phyloP scores from a whole-genome alignment of 2,113 vertebrate species.

The Siphamia tubifer region DNA sequence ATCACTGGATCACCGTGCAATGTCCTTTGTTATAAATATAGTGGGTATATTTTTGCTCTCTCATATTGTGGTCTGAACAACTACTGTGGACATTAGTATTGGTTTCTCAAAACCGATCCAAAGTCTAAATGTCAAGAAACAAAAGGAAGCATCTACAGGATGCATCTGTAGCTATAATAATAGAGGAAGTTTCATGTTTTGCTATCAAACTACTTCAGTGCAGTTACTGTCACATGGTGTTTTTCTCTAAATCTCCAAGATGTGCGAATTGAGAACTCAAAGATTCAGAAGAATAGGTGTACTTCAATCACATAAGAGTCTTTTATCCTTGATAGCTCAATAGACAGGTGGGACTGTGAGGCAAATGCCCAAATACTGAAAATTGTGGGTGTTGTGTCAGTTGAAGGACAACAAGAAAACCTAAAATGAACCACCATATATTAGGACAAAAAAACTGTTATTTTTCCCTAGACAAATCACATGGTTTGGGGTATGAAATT shows the following conservation, averaged over 20 bases:
- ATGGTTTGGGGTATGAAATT: constrained; percentile 19
- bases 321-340: constrained; percentile 37
- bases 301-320: constrained; percentile 5
- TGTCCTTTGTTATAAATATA: constrained; percentile 3
- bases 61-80: not conserved
- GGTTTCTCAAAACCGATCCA: constrained; percentile 10
- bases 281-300: constrained; percentile 25
- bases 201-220: constrained; percentile 1
- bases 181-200: constrained; percentile 10
- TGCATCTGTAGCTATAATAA: constrained; percentile 13
- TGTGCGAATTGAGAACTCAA: constrained; percentile 45
- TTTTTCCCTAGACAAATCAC: constrained; percentile 10
- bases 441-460: not conserved
- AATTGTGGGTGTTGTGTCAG: constrained; percentile 35
- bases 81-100: not conserved
- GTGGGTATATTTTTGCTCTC: not conserved
- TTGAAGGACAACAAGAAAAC: constrained; percentile 11
- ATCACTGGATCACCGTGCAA: not conserved
- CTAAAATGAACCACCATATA: constrained; percentile 4
- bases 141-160: not conserved
- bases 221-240: too few species aligned
- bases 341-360: constrained; percentile 20
- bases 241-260: too few species aligned
- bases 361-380: constrained; percentile 22
- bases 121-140: constrained; percentile 26